Base-by-base conservation (phyloP, 2,113 vertebrate species). In the Lepus americanus region DNA sequence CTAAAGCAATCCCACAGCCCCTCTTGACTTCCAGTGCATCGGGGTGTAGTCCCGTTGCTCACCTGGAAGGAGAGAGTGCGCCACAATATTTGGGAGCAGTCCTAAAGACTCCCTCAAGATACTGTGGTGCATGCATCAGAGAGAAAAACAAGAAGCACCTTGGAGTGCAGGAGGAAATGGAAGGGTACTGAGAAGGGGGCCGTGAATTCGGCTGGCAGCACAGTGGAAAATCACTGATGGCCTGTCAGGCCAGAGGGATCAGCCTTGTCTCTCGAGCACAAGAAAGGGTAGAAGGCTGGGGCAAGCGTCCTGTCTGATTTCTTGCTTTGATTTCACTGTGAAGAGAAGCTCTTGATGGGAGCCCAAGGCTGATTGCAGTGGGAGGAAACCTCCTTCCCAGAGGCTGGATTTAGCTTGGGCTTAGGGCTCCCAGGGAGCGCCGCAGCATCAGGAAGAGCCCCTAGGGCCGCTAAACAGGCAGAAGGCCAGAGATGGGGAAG, bases 81-180 rank as follows among this genome's bases (percentile, higher is more conserved):
- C 61, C 16, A 0, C 1, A 1, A 0, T 20, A 25, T n/a, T 79
- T 69, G 23, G 9, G 36, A 29, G 12, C n/a, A 13, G 22, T 19
- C 61, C 36, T 9, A 2, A 31, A 69, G 22, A 44, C 36, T 39
- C 27, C 36, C 70, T 4, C 29, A 22, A 70, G 55, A 51, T 67
- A n/a, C 31, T 59, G 20, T 16, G 1, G 27, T 29, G 55, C 8
- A 25, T 29, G 19, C 9, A 63, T 51, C 17, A 61, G 55, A 51
- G 4, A 72, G 82, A 53, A 72, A 66, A 78, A 69, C 74, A 51
- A 44, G 79, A 49, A 69, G 63, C 33, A 20, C 55, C 66, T 19
- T 85, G 44, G 19, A 20, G 13, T 29, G 9, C 23, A 39, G 77
- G 67, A 81, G n/a, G 59, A 81, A 73, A 14, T 13, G 94, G 81